Conservation (phyloP, 2,888 invertebrate species). For the Acanthacorydalis orientalis region DNA sequence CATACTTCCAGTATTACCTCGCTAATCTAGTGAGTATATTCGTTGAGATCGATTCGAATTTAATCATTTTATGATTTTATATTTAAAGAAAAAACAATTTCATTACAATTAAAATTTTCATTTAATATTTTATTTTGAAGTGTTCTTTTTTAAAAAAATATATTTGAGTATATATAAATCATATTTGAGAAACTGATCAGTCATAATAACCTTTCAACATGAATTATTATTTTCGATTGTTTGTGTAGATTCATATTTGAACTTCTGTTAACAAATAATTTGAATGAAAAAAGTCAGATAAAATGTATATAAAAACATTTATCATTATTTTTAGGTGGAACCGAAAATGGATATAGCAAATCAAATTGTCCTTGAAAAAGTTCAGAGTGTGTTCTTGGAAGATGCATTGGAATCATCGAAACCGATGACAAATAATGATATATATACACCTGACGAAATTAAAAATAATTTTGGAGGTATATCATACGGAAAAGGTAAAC, state of each 20-base stretch:
- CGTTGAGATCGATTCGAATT: too few species aligned
- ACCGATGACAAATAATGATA: constrained; percentile 33
- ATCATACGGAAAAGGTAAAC: constrained; percentile 48
- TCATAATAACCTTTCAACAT: too few species aligned
- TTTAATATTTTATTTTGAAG: neutral
- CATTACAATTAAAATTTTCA: neutral
- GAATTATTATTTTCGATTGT: too few species aligned
- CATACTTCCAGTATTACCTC: constrained; percentile 53
- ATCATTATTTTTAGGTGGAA: constrained; percentile 32
- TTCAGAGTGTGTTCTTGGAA: constrained; percentile 41
- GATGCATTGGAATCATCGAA: constrained; percentile 41
- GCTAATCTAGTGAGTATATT: constrained; percentile 30
- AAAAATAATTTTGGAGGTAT: constrained; percentile 45
- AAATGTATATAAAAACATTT: too few species aligned
- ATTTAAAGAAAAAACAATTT: neutral
- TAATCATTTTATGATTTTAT: too few species aligned
- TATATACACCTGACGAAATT: constrained; percentile 39
- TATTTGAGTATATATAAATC: too few species aligned
- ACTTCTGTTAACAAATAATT: too few species aligned
- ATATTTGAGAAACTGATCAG: too few species aligned
- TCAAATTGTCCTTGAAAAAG: constrained; percentile 52
- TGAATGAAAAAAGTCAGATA: neutral
- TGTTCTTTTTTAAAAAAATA: too few species aligned
- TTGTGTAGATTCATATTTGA: too few species aligned
- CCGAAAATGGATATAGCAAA: constrained; percentile 39